Evolutionary conservation across 1,140 invertebrate genomes (phyloP).

Genomic region (Portunus trituberculatus): DNA sequence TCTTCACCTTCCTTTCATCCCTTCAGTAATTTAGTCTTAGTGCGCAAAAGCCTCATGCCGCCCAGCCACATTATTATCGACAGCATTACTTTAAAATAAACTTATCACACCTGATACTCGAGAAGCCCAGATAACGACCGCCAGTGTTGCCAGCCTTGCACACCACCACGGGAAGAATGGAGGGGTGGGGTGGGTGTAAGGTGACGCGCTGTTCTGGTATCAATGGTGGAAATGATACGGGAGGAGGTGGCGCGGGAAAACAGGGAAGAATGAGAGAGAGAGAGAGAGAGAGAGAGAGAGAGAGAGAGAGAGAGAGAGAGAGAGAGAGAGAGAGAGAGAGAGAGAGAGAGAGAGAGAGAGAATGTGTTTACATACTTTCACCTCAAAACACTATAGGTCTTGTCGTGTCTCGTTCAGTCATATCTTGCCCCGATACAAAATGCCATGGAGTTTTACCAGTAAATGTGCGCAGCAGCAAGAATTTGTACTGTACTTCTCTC

Average conservation of each 20-base stretch:
- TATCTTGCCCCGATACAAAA: neutral
- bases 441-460: neutral
- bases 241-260: too few relatives aligned
- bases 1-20: neutral
- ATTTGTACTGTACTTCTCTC: neutral
- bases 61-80: neutral
- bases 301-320: neutral
- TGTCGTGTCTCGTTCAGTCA: neutral
- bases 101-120: slow-evolving; percentile 11
- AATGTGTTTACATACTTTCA: neutral
- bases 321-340: slow-evolving; percentile 20
- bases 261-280: too few relatives aligned
- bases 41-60: neutral
- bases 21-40: neutral
- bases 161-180: neutral
- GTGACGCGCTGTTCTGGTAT: neutral
- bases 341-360: neutral
- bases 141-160: neutral
- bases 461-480: neutral
- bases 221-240: neutral
- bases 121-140: neutral
- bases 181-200: neutral
- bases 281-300: too few relatives aligned
- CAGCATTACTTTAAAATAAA: slow-evolving; percentile 1
- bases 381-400: neutral